Evolutionary conservation across 23 tunicate species (phyloP), one percentile per base, ranked within the genome.

Genomic region (Corella eumyota): DNA sequence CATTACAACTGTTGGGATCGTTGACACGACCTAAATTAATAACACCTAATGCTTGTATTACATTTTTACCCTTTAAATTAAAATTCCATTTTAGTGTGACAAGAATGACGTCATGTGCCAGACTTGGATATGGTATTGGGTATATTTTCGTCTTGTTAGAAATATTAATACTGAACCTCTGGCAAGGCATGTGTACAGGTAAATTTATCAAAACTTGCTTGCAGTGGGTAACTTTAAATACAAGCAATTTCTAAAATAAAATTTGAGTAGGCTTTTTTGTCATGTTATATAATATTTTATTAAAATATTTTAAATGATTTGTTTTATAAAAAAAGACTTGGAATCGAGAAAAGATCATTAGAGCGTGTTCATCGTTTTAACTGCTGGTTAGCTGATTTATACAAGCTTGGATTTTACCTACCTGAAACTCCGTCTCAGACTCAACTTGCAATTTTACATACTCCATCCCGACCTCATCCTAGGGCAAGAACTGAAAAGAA

Each of bases 51-150:
- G n/a, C n/a, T n/a, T n/a, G n/a, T n/a, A n/a, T n/a, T n/a, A n/a
- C n/a, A n/a, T n/a, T n/a, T n/a, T n/a, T n/a, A n/a, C n/a, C n/a
- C n/a, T n/a, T n/a, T 4, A 26, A 26, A 4, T 22, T 3, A 34
- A n/a, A n/a, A n/a, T n/a, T 3, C 4, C 19, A 58, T 61, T 84
- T 19, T 61, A 92, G 99, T 68, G 81, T 15, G 99, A 93, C 58
- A 77, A 85, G 32, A 87, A 93, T 45, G 99, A 93, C 63, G 99
- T 93, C 15, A 93, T 93, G 99, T 93, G 99, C 45, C 99, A 93
- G 49, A 93, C 99, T 11, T 93, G 99, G 99, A 93, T 93, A 19
- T 93, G 99, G 99, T 93, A 93, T 63, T 93, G 99, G 99, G 94
- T 93, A 17, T 93, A 93, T 53, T 93, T 93, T 56, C 71, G 99